phyloP scores from a whole-genome alignment of 1,140 invertebrate genomes.

The Metopolophium dirhodum region DNA sequence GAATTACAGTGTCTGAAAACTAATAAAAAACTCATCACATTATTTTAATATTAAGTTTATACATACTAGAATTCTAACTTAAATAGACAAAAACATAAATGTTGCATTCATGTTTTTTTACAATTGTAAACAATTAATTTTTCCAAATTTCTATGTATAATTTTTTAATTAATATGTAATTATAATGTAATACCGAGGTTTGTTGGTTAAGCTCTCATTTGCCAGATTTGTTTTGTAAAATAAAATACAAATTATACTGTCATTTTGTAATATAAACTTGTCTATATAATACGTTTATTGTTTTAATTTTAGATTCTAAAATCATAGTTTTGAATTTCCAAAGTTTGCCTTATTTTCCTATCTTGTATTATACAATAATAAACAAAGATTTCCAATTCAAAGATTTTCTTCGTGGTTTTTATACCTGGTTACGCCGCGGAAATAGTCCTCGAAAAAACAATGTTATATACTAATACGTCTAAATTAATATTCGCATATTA shows the following conservation, averaged over 20 bases:
- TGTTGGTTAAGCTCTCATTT: conserved; percentile 47
- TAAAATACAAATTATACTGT: conserved; percentile 43
- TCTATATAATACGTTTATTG: conserved; percentile 29
- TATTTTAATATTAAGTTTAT: conserved; percentile 43
- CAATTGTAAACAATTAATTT: conserved; percentile 16
- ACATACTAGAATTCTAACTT: not conserved
- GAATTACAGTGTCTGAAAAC: conserved; percentile 16
- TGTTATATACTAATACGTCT: not conserved
- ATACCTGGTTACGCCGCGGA: not conserved
- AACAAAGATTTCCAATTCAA: not conserved
- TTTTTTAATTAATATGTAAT: conserved; percentile 24
- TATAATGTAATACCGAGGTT: conserved; percentile 25
- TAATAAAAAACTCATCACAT: not conserved
- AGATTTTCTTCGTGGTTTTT: not conserved
- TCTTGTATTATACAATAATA: not conserved
- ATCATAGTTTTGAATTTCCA: not conserved
- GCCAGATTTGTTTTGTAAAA: conserved; percentile 42
- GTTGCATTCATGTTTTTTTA: not conserved
- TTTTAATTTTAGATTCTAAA: not conserved
- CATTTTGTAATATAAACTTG: conserved; percentile 53
- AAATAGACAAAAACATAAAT: not conserved
- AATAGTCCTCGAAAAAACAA: not conserved
- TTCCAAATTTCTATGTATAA: conserved; percentile 9
- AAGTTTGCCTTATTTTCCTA: not conserved
- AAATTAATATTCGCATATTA: not conserved